phyloP scores from a whole-genome alignment of 2,797 vertebrate species.

The Lagorchestes hirsutus region DNA sequence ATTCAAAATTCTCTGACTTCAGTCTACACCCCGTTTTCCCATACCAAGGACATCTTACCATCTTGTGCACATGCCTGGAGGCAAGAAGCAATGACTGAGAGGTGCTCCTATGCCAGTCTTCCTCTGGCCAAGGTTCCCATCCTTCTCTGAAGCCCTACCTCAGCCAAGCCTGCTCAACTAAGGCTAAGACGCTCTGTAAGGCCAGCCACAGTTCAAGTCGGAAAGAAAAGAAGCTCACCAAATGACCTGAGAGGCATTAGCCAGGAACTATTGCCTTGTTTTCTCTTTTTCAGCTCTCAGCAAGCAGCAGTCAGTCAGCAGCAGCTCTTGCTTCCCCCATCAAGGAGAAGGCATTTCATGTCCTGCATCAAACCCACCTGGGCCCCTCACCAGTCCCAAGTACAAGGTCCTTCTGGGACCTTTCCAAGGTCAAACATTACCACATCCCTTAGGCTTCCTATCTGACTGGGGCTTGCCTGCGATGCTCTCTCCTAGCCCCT shows the following conservation, averaged over 20 bases:
- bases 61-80: neutral
- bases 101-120: neutral
- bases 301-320: slow-evolving; percentile 35
- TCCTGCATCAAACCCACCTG: neutral
- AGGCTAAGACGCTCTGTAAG: no score
- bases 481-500: neutral
- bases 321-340: neutral
- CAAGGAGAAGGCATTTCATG: neutral
- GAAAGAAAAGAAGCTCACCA: slow-evolving; percentile 61
- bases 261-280: slow-evolving; percentile 82
- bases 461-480: no score
- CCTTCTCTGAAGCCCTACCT: neutral
- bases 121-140: neutral
- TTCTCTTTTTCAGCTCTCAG: slow-evolving; percentile 78
- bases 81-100: accelerated
- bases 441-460: neutral
- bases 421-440: neutral
- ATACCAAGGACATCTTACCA: neutral
- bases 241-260: slow-evolving; percentile 79
- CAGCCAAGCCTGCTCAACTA: neutral
- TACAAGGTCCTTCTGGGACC: neutral
- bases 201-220: neutral
- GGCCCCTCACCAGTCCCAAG: neutral
- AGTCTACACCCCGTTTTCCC: neutral
- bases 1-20: neutral